Evolutionary conservation across 2,797 vertebrate genomes (phyloP).

Genomic region (Gymnopithys bicolor): DNA sequence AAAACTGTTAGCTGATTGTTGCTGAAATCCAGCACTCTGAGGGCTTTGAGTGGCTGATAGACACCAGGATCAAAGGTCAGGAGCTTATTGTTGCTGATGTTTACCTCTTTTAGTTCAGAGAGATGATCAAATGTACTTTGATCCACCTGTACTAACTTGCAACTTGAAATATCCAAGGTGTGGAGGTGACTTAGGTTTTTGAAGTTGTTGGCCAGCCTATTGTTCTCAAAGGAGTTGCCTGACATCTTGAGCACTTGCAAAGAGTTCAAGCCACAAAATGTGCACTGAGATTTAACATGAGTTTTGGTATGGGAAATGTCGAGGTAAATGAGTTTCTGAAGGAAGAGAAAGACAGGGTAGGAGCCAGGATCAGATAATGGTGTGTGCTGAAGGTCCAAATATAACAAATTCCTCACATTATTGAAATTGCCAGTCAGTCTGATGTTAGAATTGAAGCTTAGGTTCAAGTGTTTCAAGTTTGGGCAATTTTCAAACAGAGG

Average conservation of each 20-base stretch:
- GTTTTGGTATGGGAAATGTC: slow-evolving; percentile 78
- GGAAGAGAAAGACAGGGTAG: slow-evolving; percentile 67
- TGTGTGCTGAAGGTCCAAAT: slow-evolving; percentile 77
- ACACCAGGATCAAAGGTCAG: slow-evolving; percentile 53
- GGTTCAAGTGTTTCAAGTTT: slow-evolving; percentile 75
- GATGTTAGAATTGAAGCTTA: slow-evolving; percentile 78
- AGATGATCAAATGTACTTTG: slow-evolving; percentile 60
- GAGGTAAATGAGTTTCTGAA: slow-evolving; percentile 74
- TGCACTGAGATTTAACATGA: slow-evolving; percentile 49
- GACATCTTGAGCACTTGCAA: slow-evolving; percentile 77
- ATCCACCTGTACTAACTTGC: slow-evolving; percentile 64
- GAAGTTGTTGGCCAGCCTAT: slow-evolving; percentile 66
- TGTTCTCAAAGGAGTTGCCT: slow-evolving; percentile 72
- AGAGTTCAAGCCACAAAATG: slow-evolving; percentile 74
- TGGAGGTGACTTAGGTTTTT: slow-evolving; percentile 64
- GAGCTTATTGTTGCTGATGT: slow-evolving; percentile 78
- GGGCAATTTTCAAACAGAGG: background rate
- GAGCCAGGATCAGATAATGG: slow-evolving; percentile 41
- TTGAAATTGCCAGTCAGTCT: slow-evolving; percentile 43
- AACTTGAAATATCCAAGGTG: slow-evolving; percentile 75
- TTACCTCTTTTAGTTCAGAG: slow-evolving; percentile 61
- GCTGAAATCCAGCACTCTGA: slow-evolving; percentile 72
- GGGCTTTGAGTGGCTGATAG: slow-evolving; percentile 36
- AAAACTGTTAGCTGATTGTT: slow-evolving; percentile 67
- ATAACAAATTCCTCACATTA: slow-evolving; percentile 50